Conservation (phyloP, 2,113 vertebrate genomes). For the Lasiurus cinereus region DNA sequence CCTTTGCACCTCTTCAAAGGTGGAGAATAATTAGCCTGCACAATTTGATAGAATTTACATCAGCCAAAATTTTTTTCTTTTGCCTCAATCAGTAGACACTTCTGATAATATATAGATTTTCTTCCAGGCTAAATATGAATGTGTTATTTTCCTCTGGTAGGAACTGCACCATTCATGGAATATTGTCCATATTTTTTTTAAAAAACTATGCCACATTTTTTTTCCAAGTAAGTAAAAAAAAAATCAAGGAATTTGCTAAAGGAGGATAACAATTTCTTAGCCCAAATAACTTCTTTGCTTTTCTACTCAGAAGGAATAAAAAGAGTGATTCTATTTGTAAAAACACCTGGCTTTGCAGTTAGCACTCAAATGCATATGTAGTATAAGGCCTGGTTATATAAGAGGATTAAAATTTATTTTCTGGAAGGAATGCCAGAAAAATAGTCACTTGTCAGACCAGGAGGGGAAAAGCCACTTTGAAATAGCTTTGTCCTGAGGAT, state of each 20-base stretch:
- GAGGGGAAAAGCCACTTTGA: conserved; percentile 21
- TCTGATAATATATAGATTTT: conserved; percentile 50
- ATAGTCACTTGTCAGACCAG: conserved; percentile 22
- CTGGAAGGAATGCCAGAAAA: conserved; percentile 12
- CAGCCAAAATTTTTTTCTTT: conserved; percentile 57
- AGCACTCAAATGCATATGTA: not conserved
- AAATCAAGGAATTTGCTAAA: not conserved
- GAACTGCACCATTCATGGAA: not conserved
- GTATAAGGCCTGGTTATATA: not conserved
- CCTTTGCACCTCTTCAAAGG: conserved; percentile 75
- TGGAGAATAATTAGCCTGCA: conserved; percentile 71
- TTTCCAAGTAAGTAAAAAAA: conserved; percentile 29
- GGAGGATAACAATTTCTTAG: not conserved
- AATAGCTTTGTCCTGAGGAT: conserved; percentile 56
- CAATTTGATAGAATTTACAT: conserved; percentile 64
- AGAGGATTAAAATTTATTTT: conserved; percentile 19
- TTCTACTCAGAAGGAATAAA: not conserved
- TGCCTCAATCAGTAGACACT: conserved; percentile 50
- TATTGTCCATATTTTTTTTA: not conserved
- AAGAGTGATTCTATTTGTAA: not conserved
- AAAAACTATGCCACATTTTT: not conserved
- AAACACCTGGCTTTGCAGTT: not conserved
- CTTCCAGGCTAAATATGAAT: conserved; percentile 47
- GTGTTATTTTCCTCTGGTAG: conserved; percentile 26
- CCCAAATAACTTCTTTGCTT: not conserved